Percentiles rank a stretch among this genome's conserved stretches.
Evolutionary conservation across 2,888 invertebrate genomes (phyloP).

Genomic region (Antheraea assamensis): DNA sequence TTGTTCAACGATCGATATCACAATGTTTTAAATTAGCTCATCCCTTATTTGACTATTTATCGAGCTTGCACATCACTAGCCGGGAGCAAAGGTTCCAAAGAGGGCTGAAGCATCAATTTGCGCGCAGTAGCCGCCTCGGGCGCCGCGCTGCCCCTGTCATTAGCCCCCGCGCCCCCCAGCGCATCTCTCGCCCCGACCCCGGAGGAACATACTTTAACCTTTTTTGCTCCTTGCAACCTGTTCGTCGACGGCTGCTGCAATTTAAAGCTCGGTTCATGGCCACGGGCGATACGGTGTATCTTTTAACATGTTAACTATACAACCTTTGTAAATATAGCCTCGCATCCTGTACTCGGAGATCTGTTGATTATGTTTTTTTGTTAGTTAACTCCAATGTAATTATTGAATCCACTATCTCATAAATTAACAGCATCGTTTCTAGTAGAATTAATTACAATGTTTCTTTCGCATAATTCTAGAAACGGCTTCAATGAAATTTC

Average conservation of each 20-base stretch:
- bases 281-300: conserved; percentile 75
- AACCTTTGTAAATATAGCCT: conserved; percentile 47
- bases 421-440: neutral
- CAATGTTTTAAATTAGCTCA: conserved; percentile 11
- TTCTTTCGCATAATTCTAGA: neutral
- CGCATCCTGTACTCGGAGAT: conserved; percentile 2
- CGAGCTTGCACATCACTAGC: conserved; percentile 75
- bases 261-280: conserved; percentile 78
- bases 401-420: neutral
- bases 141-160: conserved; percentile 81
- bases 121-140: conserved; percentile 80
- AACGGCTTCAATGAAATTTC: neutral
- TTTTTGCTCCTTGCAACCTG: conserved; percentile 81
- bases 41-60: conserved; percentile 70
- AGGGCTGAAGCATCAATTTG: conserved; percentile 81
- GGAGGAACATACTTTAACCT: conserved; percentile 78
- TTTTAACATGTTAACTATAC: conserved; percentile 58
- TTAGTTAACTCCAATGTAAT: conserved; percentile 1
- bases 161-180: conserved; percentile 56
- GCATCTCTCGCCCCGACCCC: conserved; percentile 32
- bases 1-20: conserved; percentile 13
- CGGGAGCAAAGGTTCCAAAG: conserved; percentile 78
- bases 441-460: neutral
- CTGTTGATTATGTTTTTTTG: conserved; percentile 13
- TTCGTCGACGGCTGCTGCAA: conserved; percentile 75